Evolutionary conservation across 2,888 invertebrate species (phyloP).

Genomic region (Bhutanitis thaidina): DNA sequence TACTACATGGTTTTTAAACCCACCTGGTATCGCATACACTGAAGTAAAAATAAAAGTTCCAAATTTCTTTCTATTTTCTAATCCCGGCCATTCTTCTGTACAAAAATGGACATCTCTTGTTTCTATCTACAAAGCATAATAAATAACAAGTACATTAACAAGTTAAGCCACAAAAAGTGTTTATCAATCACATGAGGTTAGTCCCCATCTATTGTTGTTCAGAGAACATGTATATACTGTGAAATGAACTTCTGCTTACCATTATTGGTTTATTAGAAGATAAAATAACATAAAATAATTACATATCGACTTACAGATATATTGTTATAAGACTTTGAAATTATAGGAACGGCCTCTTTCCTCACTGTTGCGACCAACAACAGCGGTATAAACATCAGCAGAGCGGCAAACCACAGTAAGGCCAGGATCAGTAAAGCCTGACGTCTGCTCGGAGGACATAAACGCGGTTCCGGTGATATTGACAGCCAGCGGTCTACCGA

Average conservation of each 20-base stretch:
- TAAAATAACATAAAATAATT: too few relatives aligned
- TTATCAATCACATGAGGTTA: too few relatives aligned
- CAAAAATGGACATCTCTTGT: conserved; percentile 77
- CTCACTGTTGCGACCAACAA: conserved; percentile 71
- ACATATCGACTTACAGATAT: conserved; percentile 65
- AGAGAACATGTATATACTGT: too few relatives aligned
- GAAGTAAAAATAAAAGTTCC: conserved; percentile 85
- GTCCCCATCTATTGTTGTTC: too few relatives aligned
- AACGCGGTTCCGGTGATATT: conserved; percentile 82
- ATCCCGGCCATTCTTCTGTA: conserved; percentile 81
- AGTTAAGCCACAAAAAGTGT: too few relatives aligned
- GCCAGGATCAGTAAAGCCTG: conserved; percentile 82
- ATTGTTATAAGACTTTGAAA: conserved; percentile 51
- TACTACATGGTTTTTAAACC: conserved; percentile 28
- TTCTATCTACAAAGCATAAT: conserved; percentile 51
- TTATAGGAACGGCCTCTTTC: conserved; percentile 58
- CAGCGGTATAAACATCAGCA: conserved; percentile 84
- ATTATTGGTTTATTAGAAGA: too few relatives aligned
- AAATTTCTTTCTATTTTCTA: conserved; percentile 76
- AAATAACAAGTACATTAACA: too few relatives aligned
- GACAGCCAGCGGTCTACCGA: conserved; percentile 88
- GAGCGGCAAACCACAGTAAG: conserved; percentile 83
- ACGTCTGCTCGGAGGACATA: conserved; percentile 81
- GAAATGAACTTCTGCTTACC: too few relatives aligned
- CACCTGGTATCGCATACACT: conserved; percentile 88